Base-by-base conservation (phyloP, 2,888 invertebrate genomes). In the Agrotis clavis region DNA sequence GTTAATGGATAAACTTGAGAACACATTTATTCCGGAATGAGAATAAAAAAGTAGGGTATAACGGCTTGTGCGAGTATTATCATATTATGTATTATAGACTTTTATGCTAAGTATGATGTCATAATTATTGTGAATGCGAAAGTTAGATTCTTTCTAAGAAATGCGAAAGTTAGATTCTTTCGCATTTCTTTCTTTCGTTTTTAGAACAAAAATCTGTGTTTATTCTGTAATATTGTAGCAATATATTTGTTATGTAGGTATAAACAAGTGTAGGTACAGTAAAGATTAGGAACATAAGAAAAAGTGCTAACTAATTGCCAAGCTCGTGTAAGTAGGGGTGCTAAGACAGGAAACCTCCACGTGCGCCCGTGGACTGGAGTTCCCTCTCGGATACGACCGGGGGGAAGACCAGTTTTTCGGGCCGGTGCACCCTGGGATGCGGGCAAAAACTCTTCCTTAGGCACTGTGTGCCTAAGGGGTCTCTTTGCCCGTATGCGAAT, bases 1-100 rank as follows among this genome's bases (percentile, higher is more conserved):
- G 62, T 48, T 79, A 72, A 72, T 72, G 47, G 54, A 14, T 25
- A 41, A 61, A 72, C 72, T 78, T 79, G n/a, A 54, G 47, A 13
- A 56, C 35, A 65, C 50, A 60, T 72, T 72, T 51, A 72, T 57
- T 6, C n/a, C n/a, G 54, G 19, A 54, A 62, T 47, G 47, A 21
- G 14, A 51, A 64, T 71, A 54, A 78, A 71, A 62, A 18, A 67
- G 53, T 51, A 25, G 47, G 51, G 47, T 48, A n/a, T n/a, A 54
- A 74, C 41, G 51, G 19, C 6, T 56, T 61, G 16, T 56, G 47
- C 7, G 65, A 41, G 13, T 64, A 54, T 64, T 64, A 74, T 25
- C 25, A 18, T 59, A 48, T n/a, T n/a, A n/a, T n/a, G n/a, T n/a
- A 19, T 19, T 25, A 53, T 62, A n/a, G n/a, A 53, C 13, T 71